A percentile compares a stretch with the other conserved stretches of the same genome.
Evolutionary conservation across 2,113 vertebrate genomes (phyloP).

Genomic region (Epinephelus cyanopodus): DNA sequence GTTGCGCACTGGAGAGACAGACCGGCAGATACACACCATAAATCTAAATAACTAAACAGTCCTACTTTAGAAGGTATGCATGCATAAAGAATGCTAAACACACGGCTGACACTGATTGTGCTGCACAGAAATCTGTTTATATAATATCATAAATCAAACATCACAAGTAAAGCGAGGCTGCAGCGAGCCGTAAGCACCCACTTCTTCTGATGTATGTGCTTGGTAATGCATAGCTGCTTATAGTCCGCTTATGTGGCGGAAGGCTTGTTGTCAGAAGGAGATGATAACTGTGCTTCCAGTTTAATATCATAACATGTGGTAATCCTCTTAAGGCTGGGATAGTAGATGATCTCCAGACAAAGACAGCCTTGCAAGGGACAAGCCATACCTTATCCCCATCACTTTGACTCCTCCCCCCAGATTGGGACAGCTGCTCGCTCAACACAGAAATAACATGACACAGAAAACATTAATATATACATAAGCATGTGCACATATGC

Average conservation of each 20-base stretch:
- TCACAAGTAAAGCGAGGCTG: constrained; percentile 30
- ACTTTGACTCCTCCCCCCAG: not conserved
- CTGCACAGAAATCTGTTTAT: constrained; percentile 5
- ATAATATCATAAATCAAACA: constrained; percentile 22
- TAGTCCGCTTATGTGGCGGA: constrained; percentile 40
- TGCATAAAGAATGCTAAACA: constrained; percentile 10
- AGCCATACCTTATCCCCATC: constrained; percentile 12
- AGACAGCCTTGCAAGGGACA: constrained; percentile 41
- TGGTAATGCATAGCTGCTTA: constrained; percentile 16
- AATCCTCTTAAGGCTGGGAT: constrained; percentile 77
- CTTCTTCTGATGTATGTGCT: constrained; percentile 29
- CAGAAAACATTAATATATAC: not conserved
- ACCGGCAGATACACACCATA: constrained; percentile 21
- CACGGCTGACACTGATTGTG: constrained; percentile 21
- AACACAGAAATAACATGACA: constrained; percentile 8
- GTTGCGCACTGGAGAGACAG: constrained; percentile 6
- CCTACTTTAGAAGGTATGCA: constrained; percentile 4
- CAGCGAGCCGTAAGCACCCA: not conserved
- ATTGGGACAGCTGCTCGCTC: not conserved
- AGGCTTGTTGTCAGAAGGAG: constrained; percentile 29
- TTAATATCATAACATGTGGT: constrained; percentile 73
- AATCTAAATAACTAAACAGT: constrained; percentile 43
- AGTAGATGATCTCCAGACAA: constrained; percentile 77
- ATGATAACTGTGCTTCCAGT: constrained; percentile 63
- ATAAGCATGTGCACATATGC: not conserved